Percentiles rank a stretch among this genome's conserved stretches.
Evolutionary conservation across 2,888 invertebrate genomes (phyloP).

Genomic region (Hetaerina titia): DNA sequence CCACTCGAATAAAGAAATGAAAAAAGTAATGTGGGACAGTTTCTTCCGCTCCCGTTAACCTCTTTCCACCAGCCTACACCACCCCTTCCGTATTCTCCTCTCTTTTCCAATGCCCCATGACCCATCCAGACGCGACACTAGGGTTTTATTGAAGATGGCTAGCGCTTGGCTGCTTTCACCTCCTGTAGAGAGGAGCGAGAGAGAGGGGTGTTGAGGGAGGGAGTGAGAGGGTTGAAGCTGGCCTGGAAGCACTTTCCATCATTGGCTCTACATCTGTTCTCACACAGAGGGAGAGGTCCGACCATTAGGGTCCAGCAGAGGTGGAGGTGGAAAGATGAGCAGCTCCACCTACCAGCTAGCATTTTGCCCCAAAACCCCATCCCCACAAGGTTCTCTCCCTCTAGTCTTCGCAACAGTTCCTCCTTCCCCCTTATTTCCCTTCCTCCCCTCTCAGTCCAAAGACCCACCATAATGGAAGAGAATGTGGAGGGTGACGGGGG

Average conservation of each 20-base stretch:
- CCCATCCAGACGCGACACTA: slow-evolving; percentile 11
- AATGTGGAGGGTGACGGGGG: background rate
- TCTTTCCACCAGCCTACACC: background rate
- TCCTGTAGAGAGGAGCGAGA: background rate
- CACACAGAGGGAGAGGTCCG: slow-evolving; percentile 13
- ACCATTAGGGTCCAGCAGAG: slow-evolving; percentile 20
- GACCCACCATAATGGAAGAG: background rate
- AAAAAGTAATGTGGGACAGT: background rate
- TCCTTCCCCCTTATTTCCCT: background rate
- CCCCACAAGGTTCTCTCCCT: background rate
- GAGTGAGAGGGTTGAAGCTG: background rate
- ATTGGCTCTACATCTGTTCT: slow-evolving; percentile 64
- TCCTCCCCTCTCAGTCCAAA: background rate
- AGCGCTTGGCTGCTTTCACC: slow-evolving; percentile 56
- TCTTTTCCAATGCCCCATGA: background rate
- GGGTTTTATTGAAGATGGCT: slow-evolving; percentile 61
- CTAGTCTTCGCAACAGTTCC: background rate
- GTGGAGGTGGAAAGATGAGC: background rate
- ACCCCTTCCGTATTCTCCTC: background rate
- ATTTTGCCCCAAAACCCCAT: background rate
- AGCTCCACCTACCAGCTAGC: background rate
- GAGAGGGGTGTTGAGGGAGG: background rate
- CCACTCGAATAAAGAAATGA: background rate
- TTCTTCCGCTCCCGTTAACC: background rate
- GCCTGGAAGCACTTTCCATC: slow-evolving; percentile 56